Base-by-base conservation (phyloP, 2,797 vertebrate genomes). In the Cephalopachus bancanus region DNA sequence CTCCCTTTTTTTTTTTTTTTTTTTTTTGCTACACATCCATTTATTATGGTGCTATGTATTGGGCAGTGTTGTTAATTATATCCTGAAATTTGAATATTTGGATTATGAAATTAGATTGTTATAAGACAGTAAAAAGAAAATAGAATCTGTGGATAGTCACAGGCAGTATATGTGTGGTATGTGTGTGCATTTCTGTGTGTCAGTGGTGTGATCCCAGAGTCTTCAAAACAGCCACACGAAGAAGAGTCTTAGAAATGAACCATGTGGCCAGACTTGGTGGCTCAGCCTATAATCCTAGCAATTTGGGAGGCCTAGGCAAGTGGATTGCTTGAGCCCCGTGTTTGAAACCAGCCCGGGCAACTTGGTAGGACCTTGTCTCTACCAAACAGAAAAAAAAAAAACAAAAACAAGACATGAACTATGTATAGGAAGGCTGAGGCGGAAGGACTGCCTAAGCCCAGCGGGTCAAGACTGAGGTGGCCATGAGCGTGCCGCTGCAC, bases 21-120 rank as follows among this genome's bases (percentile, higher is more conserved):
- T 5, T 88, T 64, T n/a, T 17, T 16, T 2, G 64, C 33, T 53
- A 59, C 15, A 51, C 16, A n/a, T 69, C 53, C 67, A 49, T 55
- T 89, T 80, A 88, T 79, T 57, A 30, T 7, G 37, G 55, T 65
- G 87, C 17, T 55, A 6, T 20, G 7, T 49, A 44, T 64, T 62
- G 55, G 44, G 33, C 0, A n/a, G 19, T 14, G 20, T 59, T 44
- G 19, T 89, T 59, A 71, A 78, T 91, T 72, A 51, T 72, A 83
- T 60, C 55, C 49, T 78, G 33, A 91, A 72, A 83, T 83, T 65
- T 59, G 30, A 87, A 64, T 93, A 71, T 59, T 59, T 93, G 55
- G 10, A 72, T 51, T 53, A 44, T 71, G 22, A 83, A 81, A 69
- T 84, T 78, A 74, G 49, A 53, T 37, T 75, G 20, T 71, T 28